Conservation (phyloP, 1,140 invertebrate species). For the Drosophila nikananu region DNA sequence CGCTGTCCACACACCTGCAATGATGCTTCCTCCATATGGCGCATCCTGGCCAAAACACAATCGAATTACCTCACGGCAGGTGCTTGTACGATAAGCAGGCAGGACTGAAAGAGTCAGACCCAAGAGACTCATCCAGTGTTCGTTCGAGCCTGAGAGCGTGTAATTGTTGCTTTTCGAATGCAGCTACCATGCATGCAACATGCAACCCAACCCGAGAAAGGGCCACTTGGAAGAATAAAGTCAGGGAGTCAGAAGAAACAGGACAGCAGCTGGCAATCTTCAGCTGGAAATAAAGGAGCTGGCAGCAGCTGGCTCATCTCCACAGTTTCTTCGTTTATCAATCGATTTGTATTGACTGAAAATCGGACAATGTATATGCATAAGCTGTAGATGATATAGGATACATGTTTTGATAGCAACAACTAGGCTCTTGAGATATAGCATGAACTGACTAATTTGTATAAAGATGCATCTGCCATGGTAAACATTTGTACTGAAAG, state of each 20-base stretch:
- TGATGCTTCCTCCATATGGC: slow-evolving; percentile 8
- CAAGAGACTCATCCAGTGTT: not conserved
- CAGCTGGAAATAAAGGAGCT: slow-evolving; percentile 8
- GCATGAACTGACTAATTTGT: not conserved
- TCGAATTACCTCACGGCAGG: slow-evolving; percentile 33
- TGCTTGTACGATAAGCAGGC: slow-evolving; percentile 38
- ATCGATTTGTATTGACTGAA: slow-evolving; percentile 33
- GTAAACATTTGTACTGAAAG: not conserved
- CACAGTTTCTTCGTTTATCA: slow-evolving; percentile 23
- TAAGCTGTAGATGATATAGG: not conserved
- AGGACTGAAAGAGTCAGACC: slow-evolving; percentile 4
- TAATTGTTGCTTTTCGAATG: slow-evolving; percentile 37
- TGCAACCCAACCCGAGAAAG: slow-evolving; percentile 13
- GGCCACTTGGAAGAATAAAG: slow-evolving; percentile 5
- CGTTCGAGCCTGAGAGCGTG: not conserved
- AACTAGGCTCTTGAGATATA: too few species aligned
- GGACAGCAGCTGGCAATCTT: slow-evolving; percentile 39
- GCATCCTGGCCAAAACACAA: slow-evolving; percentile 29
- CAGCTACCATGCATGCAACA: slow-evolving; percentile 20
- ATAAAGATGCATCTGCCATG: not conserved
- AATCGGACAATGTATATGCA: not conserved
- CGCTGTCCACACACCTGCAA: not conserved
- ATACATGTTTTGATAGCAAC: not conserved
- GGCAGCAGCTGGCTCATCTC: slow-evolving; percentile 27
- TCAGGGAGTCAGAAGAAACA: slow-evolving; percentile 24